Percentiles rank a stretch among this genome's conserved stretches.
These are phyloP conservation scores for Troides oblongomaculatus DNA, from an alignment of 2,888 invertebrate species.

Conservation along the genomic window DNA sequence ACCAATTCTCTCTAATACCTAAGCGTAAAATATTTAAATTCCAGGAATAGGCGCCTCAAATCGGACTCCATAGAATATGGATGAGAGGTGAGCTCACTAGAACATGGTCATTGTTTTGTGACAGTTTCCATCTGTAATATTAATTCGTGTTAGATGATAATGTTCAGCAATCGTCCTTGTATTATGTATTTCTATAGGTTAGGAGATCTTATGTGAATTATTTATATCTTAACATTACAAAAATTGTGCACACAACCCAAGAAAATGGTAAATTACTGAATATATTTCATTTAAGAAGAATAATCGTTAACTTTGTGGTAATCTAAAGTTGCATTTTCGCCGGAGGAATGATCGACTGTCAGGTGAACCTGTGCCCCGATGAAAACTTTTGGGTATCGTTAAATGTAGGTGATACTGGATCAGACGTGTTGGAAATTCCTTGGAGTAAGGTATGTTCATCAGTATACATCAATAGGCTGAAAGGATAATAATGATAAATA, in stretches of 20 bases:
- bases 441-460: too few relatives aligned
- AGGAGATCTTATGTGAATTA: neutral
- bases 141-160: constrained; percentile 2
- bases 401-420: too few relatives aligned
- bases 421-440: too few relatives aligned
- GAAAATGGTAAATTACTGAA: too few relatives aligned
- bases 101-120: constrained; percentile 11
- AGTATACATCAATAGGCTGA: too few relatives aligned
- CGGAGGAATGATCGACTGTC: too few relatives aligned
- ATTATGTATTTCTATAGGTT: neutral
- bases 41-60: constrained; percentile 12
- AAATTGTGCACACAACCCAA: neutral
- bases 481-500: too few relatives aligned
- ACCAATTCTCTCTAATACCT: neutral
- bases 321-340: too few relatives aligned
- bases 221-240: neutral
- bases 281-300: too few relatives aligned
- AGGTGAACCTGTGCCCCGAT: too few relatives aligned
- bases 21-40: constrained; percentile 10
- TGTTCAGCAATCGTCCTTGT: neutral
- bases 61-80: constrained; percentile 14
- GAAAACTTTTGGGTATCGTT: too few relatives aligned
- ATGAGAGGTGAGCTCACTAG: constrained; percentile 15
- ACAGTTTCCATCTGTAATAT: neutral
- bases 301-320: too few relatives aligned